These are phyloP conservation scores for Agrypnia vestita DNA, from an alignment of 1,140 invertebrate genomes.

Conservation along the genomic window DNA sequence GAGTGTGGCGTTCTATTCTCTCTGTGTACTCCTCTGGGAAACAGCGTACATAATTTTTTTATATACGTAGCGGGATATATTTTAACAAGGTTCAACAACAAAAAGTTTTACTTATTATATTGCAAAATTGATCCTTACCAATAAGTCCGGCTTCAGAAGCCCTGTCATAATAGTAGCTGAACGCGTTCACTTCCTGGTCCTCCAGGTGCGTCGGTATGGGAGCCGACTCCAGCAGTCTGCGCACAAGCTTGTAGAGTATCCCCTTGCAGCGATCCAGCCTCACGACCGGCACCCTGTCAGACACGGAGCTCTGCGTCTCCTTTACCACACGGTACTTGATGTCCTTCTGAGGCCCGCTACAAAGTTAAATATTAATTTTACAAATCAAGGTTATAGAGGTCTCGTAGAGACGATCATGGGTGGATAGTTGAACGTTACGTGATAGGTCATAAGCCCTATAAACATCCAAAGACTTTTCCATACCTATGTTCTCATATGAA, in stretches of 20 bases:
- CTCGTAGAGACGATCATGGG: too few species aligned
- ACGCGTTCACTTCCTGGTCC: slow-evolving; percentile 83
- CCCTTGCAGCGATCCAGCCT: slow-evolving; percentile 77
- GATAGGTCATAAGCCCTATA: too few species aligned
- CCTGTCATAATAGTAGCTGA: slow-evolving; percentile 96
- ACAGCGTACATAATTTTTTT: too few species aligned
- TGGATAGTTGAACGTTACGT: too few species aligned
- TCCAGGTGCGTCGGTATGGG: slow-evolving; percentile 77
- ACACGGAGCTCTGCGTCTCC: slow-evolving; percentile 66
- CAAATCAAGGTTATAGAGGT: too few species aligned
- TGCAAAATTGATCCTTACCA: slow-evolving; percentile 65
- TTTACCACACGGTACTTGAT: slow-evolving; percentile 64
- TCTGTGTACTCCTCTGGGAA: too few species aligned
- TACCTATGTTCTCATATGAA: too few species aligned
- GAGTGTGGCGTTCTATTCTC: too few species aligned
- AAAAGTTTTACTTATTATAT: too few species aligned
- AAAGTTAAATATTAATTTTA: slow-evolving; percentile 27
- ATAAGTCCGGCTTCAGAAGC: slow-evolving; percentile 88
- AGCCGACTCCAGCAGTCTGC: slow-evolving; percentile 69
- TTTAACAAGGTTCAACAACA: too few species aligned
- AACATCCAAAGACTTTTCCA: too few species aligned
- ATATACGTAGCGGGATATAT: too few species aligned
- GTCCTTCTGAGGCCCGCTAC: slow-evolving; percentile 65
- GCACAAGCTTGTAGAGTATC: slow-evolving; percentile 77
- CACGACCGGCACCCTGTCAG: slow-evolving; percentile 75